phyloP scores from a whole-genome alignment of 1,140 invertebrate species.

The Pseudomyrmex gracilis region DNA sequence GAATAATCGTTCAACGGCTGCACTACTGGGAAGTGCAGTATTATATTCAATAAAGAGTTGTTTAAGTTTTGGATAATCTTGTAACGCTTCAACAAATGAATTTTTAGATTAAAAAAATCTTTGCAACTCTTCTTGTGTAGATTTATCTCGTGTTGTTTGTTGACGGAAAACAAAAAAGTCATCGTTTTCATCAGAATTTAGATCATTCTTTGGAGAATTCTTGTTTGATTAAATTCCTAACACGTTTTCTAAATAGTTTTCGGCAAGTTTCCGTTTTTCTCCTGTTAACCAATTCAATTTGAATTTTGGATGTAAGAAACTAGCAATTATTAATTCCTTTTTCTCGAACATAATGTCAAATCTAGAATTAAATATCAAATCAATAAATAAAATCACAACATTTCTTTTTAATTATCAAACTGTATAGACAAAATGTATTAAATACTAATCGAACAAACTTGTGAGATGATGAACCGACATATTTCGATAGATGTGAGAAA shows the following conservation, averaged over 20 bases:
- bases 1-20: neutral
- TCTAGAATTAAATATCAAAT: neutral
- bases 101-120: conserved; percentile 10
- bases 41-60: neutral
- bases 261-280: neutral
- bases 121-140: neutral
- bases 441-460: too few species aligned
- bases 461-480: too few species aligned
- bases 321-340: neutral
- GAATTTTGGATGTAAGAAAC: conserved; percentile 9
- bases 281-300: neutral
- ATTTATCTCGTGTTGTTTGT: neutral
- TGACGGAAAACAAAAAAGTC: too few species aligned
- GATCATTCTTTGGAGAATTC: neutral
- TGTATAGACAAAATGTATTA: too few species aligned
- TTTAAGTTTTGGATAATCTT: conserved; percentile 1
- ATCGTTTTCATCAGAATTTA: neutral
- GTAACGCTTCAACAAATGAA: neutral
- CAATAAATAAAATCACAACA: too few species aligned
- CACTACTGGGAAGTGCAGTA: conserved; percentile 7
- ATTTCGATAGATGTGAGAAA: too few species aligned
- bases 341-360: conserved; percentile 1
- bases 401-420: too few species aligned
- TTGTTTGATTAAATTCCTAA: neutral
- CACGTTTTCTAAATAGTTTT: conserved; percentile 11